Conservation (phyloP, 2,797 vertebrate species). For the Lemur catta region DNA sequence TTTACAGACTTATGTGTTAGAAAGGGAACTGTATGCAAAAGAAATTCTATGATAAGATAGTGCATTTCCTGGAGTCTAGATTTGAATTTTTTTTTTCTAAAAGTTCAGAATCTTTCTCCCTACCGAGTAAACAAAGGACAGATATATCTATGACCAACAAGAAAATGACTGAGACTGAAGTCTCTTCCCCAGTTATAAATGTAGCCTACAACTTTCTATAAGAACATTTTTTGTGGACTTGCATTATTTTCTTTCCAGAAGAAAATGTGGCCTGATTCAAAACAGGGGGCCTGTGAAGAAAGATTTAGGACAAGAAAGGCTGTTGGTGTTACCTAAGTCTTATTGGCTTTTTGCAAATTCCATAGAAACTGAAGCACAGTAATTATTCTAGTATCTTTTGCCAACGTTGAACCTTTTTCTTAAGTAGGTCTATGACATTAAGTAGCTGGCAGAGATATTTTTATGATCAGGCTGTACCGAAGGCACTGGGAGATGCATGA, state of each 20-base stretch:
- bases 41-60: neutral
- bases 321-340: neutral
- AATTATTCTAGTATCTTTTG: constrained; percentile 45
- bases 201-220: neutral
- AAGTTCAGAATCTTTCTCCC: neutral
- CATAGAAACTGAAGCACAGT: neutral
- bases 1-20: neutral
- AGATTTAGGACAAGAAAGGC: neutral
- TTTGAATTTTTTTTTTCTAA: constrained; percentile 14
- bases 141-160: neutral
- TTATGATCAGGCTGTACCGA: neutral
- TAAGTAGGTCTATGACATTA: constrained; percentile 32
- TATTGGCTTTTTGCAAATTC: constrained; percentile 11
- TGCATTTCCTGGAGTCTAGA: neutral
- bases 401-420: neutral
- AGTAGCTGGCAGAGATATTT: constrained; percentile 41
- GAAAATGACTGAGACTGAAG: neutral
- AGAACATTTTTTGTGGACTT: neutral
- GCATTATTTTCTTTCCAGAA: constrained; percentile 6
- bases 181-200: neutral
- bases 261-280: neutral
- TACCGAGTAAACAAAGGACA: neutral
- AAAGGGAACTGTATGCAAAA: neutral
- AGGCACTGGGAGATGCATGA: neutral
- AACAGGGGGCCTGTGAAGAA: neutral